These are phyloP conservation scores for Argynnis bischoffii DNA, from an alignment of 2,888 invertebrate species.

Conservation along the genomic window DNA sequence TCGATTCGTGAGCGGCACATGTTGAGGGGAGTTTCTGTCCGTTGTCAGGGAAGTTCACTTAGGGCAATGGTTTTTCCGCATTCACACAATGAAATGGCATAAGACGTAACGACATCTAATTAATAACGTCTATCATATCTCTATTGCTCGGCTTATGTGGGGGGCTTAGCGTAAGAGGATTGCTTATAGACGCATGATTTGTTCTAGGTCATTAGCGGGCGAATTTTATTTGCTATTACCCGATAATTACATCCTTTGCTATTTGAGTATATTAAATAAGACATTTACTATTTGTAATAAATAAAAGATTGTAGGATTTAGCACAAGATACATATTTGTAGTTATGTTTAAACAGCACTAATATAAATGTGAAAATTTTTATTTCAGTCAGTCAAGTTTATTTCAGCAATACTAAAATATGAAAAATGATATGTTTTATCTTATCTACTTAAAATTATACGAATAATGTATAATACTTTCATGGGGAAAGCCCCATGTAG, in stretches of 20 bases:
- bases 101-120: conserved; percentile 80
- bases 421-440: too few relatives aligned
- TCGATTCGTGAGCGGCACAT: conserved; percentile 34
- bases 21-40: conserved; percentile 29
- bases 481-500: too few relatives aligned
- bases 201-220: conserved; percentile 66
- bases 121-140: conserved; percentile 82
- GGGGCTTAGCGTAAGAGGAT: conserved; percentile 77
- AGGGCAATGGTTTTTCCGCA: conserved; percentile 64
- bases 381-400: too few relatives aligned
- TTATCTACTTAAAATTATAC: too few relatives aligned
- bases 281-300: conserved; percentile 6
- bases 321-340: too few relatives aligned
- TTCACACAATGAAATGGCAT: conserved; percentile 74
- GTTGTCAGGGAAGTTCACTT: conserved; percentile 55
- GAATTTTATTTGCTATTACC: conserved; percentile 58
- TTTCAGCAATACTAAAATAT: too few relatives aligned
- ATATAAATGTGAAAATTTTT: too few relatives aligned
- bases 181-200: conserved; percentile 74
- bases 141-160: conserved; percentile 71
- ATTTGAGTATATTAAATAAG: conserved; percentile 32
- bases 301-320: too few relatives aligned
- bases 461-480: too few relatives aligned
- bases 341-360: too few relatives aligned
- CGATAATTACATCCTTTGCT: conserved; percentile 47